Evolutionary conservation across 2,888 invertebrate genomes (phyloP), one percentile per base, ranked within the genome.

Genomic region (Autographa gamma): DNA sequence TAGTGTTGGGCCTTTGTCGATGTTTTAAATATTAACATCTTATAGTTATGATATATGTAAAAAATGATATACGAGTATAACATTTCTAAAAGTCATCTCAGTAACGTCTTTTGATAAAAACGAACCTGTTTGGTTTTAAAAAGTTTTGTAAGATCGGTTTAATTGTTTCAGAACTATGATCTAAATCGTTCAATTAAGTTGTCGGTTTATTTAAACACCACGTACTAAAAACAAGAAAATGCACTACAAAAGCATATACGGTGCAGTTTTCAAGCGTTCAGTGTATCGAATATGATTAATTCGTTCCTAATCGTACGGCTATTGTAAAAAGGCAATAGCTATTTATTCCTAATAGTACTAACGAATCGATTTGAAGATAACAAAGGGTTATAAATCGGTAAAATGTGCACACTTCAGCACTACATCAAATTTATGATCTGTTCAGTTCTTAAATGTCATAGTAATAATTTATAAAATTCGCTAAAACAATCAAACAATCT

Each of bases 1-100:
- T 75, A 69, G 71, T 66, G 63, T 31, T 32, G 65, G 11, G 56
- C 60, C 11, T n/a, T n/a, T 1, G 16, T 63, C 60, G 66, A 16
- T 71, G 58, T 68, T 43, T 5, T 63, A 63, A 2, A 13, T 3
- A 13, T 14, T 19, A n/a, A 16, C 8, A 56, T 56, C 3, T 25
- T 11, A 6, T 13, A 5, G 3, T 48, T 48, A 0, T 8, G 0
- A n/a, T 38, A 9, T 5, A 3, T 32, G 38, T 9, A 2, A 38
- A 11, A 38, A 38, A 11, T 2, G 11, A 38, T 11, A 11, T 11
- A n/a, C n/a, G n/a, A n/a, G n/a, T n/a, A 11, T 38, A 11, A 11
- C 8, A 34, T 34, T 2, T 34, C 34, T 34, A 34, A 34, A 34
- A 34, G 9, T 34, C 6, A 34, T 34, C 9, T 34, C 34, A 34